Base-by-base conservation (phyloP, 2,113 vertebrate genomes). In the Lasiurus borealis region DNA sequence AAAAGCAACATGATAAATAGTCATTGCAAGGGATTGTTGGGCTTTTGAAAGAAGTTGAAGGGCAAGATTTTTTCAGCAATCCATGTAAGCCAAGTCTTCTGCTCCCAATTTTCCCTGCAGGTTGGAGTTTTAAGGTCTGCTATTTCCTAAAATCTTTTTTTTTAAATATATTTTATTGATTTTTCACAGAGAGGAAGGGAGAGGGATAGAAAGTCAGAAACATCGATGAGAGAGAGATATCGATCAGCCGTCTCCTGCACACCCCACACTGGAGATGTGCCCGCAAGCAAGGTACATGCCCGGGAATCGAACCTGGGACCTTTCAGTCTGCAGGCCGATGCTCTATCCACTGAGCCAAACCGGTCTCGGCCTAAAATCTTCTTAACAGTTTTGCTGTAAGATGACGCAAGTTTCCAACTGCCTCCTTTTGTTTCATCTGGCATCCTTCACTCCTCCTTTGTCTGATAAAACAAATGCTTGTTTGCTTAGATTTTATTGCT, bases 311-410 rank as follows among this genome's bases (percentile, higher is more conserved):
- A n/a, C n/a, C n/a, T n/a, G n/a, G n/a, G n/a, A n/a, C n/a, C n/a
- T n/a, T n/a, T n/a, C n/a, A n/a, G n/a, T n/a, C n/a, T n/a, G n/a
- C n/a, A n/a, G n/a, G n/a, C n/a, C n/a, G n/a, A n/a, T n/a, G n/a
- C n/a, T n/a, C n/a, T n/a, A n/a, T n/a, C n/a, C n/a, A n/a, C n/a
- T n/a, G n/a, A n/a, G n/a, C n/a, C n/a, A n/a, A n/a, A n/a, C n/a
- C n/a, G n/a, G n/a, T n/a, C n/a, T n/a, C n/a, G n/a, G n/a, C 36
- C 48, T 85, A 77, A 66, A 97, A 48, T 29, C 1, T 94, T 89
- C 80, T 27, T 23, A 91, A 11, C 21, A 82, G 6, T 52, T 64
- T 87, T 71, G 40, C 4, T 90, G 1, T 34, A 48, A 90, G 81
- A 86, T 48, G 8, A 95, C 6, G 73, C 4, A 8, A 9, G 23